Percentiles rank a stretch among this genome's conserved stretches.
Evolutionary conservation across 1,140 invertebrate species (phyloP).

Genomic region (Homarus americanus): DNA sequence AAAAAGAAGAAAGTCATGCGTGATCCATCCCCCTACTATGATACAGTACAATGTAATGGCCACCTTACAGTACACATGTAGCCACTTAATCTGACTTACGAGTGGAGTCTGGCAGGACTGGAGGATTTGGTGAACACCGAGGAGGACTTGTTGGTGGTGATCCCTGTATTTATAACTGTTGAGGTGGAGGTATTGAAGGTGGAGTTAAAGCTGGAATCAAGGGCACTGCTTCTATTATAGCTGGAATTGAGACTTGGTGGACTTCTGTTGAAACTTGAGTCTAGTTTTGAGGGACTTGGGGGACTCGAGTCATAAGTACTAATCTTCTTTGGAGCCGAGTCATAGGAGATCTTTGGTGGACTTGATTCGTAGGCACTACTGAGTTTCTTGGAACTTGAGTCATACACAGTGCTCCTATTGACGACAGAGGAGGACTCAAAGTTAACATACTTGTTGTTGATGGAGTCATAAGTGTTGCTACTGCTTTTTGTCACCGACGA

Average conservation of each 20-base stretch:
- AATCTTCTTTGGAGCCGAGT: slow-evolving; percentile 47
- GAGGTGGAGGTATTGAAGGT: slow-evolving; percentile 63
- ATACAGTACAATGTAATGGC: background rate
- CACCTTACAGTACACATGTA: background rate
- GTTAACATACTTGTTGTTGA: slow-evolving; percentile 57
- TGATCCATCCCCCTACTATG: too few relatives aligned
- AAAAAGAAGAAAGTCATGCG: too few relatives aligned
- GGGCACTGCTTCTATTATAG: background rate
- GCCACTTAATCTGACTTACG: slow-evolving; percentile 25
- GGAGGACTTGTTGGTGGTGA: slow-evolving; percentile 34
- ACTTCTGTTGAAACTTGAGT: slow-evolving; percentile 24
- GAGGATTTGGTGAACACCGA: slow-evolving; percentile 54
- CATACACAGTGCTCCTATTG: slow-evolving; percentile 54
- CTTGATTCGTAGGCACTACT: slow-evolving; percentile 32
- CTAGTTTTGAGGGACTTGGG: slow-evolving; percentile 35
- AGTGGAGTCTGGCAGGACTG: slow-evolving; percentile 54
- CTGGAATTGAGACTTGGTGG: slow-evolving; percentile 1
- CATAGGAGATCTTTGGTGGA: slow-evolving; percentile 33
- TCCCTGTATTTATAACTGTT: slow-evolving; percentile 64
- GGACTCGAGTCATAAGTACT: slow-evolving; percentile 37
- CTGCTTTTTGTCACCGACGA: slow-evolving; percentile 32
- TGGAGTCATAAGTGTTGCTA: slow-evolving; percentile 46
- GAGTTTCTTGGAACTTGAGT: slow-evolving; percentile 29
- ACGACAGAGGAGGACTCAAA: slow-evolving; percentile 47
- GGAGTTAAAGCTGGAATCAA: slow-evolving; percentile 61